Conservation (phyloP, 2,888 invertebrate genomes). For the Agriopis leucophaearia region DNA sequence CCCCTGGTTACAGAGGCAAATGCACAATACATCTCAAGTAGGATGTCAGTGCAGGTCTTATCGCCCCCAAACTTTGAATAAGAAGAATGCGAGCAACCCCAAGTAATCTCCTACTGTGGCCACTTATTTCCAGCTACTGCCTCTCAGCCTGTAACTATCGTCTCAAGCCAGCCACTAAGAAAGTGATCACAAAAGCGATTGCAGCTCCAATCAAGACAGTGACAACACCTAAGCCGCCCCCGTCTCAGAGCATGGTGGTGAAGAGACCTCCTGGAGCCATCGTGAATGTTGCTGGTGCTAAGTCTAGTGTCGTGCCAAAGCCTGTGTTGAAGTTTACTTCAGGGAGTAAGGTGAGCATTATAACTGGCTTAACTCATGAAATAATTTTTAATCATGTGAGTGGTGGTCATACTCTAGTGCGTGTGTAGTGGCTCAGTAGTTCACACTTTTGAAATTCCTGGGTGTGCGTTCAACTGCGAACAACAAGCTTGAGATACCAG, state of each 20-base stretch:
- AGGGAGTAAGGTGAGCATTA: slow-evolving; percentile 73
- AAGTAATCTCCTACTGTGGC: neutral
- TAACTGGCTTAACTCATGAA: neutral
- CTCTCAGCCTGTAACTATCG: slow-evolving; percentile 93
- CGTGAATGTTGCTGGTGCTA: slow-evolving; percentile 87
- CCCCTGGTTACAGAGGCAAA: too few species aligned
- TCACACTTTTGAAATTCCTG: too few species aligned
- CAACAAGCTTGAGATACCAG: too few species aligned
- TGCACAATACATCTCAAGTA: too few species aligned
- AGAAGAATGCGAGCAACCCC: too few species aligned
- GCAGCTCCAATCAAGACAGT: slow-evolving; percentile 70
- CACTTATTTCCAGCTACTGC: slow-evolving; percentile 89
- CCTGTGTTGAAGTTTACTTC: slow-evolving; percentile 91
- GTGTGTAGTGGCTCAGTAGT: too few species aligned
- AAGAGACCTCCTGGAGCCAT: slow-evolving; percentile 79
- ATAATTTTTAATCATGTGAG: too few species aligned
- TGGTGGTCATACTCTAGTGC: too few species aligned
- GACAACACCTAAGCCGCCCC: slow-evolving; percentile 72
- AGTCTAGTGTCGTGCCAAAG: slow-evolving; percentile 91
- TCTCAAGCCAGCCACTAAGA: slow-evolving; percentile 86
- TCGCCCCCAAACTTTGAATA: too few species aligned
- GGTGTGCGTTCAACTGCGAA: too few species aligned
- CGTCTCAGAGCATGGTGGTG: slow-evolving; percentile 79
- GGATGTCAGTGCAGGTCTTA: too few species aligned
- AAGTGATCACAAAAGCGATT: slow-evolving; percentile 67